A percentile compares a stretch with the other conserved stretches of the same genome.
Conservation (phyloP, 1,140 invertebrate species). For the Glossosoma conforme region DNA sequence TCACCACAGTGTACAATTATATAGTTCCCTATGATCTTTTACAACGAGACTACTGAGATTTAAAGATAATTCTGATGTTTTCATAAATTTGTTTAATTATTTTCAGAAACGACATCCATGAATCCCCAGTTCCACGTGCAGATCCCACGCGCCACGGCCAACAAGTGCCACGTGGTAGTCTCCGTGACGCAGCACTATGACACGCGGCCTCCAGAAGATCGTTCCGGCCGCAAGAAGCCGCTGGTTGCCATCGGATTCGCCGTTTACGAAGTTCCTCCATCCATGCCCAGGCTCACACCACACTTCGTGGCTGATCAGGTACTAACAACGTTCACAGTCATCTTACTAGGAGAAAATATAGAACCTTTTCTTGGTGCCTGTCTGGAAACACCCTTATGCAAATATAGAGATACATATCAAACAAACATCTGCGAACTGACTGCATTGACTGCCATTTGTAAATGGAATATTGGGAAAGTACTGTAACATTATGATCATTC, state of each 20-base stretch:
- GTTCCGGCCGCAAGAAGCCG: constrained; percentile 43
- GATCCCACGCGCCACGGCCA: constrained; percentile 55
- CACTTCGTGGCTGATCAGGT: constrained; percentile 60
- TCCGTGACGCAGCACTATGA: constrained; percentile 69
- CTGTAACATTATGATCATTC: too few species aligned
- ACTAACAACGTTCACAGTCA: too few species aligned
- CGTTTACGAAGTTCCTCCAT: constrained; percentile 64
- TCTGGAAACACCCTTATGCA: too few species aligned
- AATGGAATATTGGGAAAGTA: too few species aligned
- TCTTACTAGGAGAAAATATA: not conserved
- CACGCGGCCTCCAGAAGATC: constrained; percentile 41
- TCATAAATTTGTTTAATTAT: constrained; percentile 4
- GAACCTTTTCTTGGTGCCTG: too few species aligned
- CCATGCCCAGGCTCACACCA: constrained; percentile 55
- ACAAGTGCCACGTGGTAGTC: constrained; percentile 68
- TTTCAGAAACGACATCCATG: constrained; percentile 60
- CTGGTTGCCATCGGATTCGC: constrained; percentile 63
- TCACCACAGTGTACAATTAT: too few species aligned
- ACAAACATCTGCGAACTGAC: too few species aligned
- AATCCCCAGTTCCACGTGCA: constrained; percentile 71
- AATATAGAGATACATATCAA: too few species aligned
- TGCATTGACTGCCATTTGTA: too few species aligned
- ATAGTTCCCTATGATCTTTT: too few species aligned
- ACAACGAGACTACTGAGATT: not conserved
- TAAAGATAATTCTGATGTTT: not conserved